Conservation (phyloP, 2,797 vertebrate genomes). For the Etheostoma perlongum region DNA sequence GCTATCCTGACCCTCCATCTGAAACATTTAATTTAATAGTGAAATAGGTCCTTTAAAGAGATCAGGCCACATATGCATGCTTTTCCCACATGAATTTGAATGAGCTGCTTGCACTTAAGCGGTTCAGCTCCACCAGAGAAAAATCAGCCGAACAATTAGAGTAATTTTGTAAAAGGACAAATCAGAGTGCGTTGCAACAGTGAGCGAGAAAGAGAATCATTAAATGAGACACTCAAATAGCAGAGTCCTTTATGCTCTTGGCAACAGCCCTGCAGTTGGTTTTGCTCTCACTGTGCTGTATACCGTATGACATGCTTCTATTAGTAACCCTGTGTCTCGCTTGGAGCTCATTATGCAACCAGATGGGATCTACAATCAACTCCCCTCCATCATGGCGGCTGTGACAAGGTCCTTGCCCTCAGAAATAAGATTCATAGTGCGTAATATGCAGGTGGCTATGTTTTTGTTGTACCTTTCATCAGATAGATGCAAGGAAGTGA, state of each 20-base stretch:
- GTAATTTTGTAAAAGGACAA: conserved; percentile 61
- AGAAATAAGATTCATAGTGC: conserved; percentile 52
- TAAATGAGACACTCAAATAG: conserved; percentile 38
- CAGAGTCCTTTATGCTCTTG: conserved; percentile 13
- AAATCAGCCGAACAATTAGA: conserved; percentile 56
- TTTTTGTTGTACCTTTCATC: conserved; percentile 50
- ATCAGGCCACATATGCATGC: conserved; percentile 57
- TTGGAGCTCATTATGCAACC: conserved; percentile 60
- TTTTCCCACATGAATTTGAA: conserved; percentile 72
- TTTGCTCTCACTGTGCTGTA: conserved; percentile 29
- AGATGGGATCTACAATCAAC: conserved; percentile 65
- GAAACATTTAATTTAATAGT: conserved; percentile 56
- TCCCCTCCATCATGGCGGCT: conserved; percentile 56
- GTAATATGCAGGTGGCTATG: conserved; percentile 24
- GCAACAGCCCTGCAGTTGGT: conserved; percentile 33
- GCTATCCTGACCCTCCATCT: conserved; percentile 22
- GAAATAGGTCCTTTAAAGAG: conserved; percentile 53
- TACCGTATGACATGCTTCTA: conserved; percentile 41
- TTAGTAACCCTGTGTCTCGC: conserved; percentile 45
- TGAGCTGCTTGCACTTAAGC: conserved; percentile 61
- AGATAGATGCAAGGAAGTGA: conserved; percentile 36
- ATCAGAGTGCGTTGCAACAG: conserved; percentile 44
- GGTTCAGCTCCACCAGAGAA: conserved; percentile 54
- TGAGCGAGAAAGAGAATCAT: conserved; percentile 38
- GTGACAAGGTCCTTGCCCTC: conserved; percentile 57